Evolutionary conservation across 1,140 invertebrate species (phyloP).

Genomic region (Telenomus remus): DNA sequence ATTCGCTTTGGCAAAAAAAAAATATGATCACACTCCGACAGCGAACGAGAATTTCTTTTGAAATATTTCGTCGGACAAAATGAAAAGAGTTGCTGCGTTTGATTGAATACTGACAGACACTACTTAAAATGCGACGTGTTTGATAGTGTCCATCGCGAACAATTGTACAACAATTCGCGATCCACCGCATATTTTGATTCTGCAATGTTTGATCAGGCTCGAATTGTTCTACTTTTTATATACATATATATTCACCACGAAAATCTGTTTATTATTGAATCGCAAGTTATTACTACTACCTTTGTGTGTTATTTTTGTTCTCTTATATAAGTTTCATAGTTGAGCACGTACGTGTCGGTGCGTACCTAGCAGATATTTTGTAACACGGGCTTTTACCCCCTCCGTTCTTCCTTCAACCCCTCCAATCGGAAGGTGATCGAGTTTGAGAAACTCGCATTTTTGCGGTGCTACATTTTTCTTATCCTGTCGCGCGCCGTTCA

Average conservation of each 20-base stretch:
- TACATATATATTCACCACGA: too few relatives aligned
- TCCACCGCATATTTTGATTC: neutral
- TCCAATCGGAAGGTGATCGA: conserved; percentile 53
- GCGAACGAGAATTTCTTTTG: too few relatives aligned
- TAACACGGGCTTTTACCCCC: conserved; percentile 47
- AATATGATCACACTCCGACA: too few relatives aligned
- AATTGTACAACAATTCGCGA: neutral
- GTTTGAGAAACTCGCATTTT: conserved; percentile 41
- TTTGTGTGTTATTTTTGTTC: too few relatives aligned
- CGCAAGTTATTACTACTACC: conserved; percentile 1
- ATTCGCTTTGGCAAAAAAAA: too few relatives aligned
- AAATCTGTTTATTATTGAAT: conserved; percentile 51
- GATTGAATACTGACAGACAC: neutral
- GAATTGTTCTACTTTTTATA: too few relatives aligned
- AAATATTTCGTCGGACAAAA: neutral
- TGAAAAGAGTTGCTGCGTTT: neutral
- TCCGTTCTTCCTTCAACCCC: too few relatives aligned
- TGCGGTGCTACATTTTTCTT: conserved; percentile 19
- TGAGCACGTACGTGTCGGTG: conserved; percentile 46
- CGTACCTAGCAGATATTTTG: conserved; percentile 41
- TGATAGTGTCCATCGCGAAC: neutral
- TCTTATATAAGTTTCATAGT: conserved; percentile 44
- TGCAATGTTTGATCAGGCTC: conserved; percentile 8
- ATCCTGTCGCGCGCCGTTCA: neutral
- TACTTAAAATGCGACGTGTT: conserved; percentile 1